A percentile compares a stretch with the other conserved stretches of the same genome.
Conservation (phyloP, 2,113 vertebrate genomes). For the Paradoxurus hermaphroditus region DNA sequence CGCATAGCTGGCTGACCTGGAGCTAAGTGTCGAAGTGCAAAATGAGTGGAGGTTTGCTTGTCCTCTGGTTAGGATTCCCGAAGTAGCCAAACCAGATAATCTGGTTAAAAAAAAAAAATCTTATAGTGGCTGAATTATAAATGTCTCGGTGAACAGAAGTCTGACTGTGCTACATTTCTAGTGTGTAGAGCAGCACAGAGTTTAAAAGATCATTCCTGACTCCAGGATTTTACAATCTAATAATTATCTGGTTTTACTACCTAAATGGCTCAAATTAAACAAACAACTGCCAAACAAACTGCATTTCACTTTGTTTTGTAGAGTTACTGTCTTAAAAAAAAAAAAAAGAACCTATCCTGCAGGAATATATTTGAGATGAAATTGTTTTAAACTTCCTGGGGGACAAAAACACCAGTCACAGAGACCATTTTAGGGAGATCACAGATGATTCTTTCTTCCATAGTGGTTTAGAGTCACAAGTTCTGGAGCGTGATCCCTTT, state of each 20-base stretch:
- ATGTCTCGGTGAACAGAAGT: constrained; percentile 45
- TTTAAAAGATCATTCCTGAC: constrained; percentile 46
- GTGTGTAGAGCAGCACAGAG: background rate
- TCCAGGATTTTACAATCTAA: constrained; percentile 58
- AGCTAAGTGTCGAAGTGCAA: background rate
- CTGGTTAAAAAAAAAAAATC: constrained; percentile 4
- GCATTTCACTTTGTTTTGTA: background rate
- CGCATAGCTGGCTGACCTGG: background rate
- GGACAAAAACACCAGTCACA: constrained; percentile 61
- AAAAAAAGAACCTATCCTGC: constrained; percentile 20
- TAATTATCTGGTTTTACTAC: constrained; percentile 59
- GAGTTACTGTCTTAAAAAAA: constrained; percentile 8
- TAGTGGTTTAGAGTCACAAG: background rate
- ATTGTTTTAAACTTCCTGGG: constrained; percentile 52
- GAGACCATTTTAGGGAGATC: constrained; percentile 45
- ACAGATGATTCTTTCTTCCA: constrained; percentile 16
- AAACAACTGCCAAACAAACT: constrained; percentile 16
- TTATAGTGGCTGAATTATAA: constrained; percentile 36
- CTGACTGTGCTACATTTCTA: constrained; percentile 20
- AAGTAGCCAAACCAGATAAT: constrained; percentile 60
- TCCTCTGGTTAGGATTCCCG: background rate
- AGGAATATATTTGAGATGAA: constrained; percentile 52
- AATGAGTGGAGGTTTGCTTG: background rate
- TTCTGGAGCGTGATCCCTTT: background rate
- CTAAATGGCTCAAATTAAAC: constrained; percentile 38